Conservation (phyloP, 2,797 vertebrate species). For the Tapirus indicus region DNA sequence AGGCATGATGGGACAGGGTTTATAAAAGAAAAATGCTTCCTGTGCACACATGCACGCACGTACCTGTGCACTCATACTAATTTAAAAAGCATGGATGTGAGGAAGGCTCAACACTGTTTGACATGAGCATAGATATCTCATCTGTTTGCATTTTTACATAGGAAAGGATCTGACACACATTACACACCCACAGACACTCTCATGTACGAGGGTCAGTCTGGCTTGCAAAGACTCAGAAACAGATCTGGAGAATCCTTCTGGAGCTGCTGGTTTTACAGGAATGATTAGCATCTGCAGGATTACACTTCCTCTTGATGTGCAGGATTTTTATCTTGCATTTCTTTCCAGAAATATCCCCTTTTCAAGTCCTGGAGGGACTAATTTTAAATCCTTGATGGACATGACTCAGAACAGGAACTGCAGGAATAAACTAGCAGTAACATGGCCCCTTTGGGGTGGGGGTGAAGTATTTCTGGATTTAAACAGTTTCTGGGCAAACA, state of each 20-base stretch:
- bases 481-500: slow-evolving; percentile 71
- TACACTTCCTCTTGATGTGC: not conserved
- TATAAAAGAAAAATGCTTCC: slow-evolving; percentile 28
- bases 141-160: not conserved
- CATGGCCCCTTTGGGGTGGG: not conserved
- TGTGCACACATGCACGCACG: not conserved
- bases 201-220: not conserved
- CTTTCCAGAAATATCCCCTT: slow-evolving; percentile 45
- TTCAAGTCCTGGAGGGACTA: slow-evolving; percentile 74
- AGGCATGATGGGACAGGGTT: slow-evolving; percentile 2
- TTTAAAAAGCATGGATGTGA: not conserved
- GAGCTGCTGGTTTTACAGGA: slow-evolving; percentile 51
- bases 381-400: slow-evolving; percentile 68
- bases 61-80: not conserved
- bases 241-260: not conserved
- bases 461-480: slow-evolving; percentile 62
- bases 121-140: not conserved
- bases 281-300: not conserved
- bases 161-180: fast-evolving
- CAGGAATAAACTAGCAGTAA: slow-evolving; percentile 56
- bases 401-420: slow-evolving; percentile 63
- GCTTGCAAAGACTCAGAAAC: slow-evolving; percentile 7
- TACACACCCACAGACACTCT: not conserved
- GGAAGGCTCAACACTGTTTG: not conserved
- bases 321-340: slow-evolving; percentile 37